Base-by-base conservation (phyloP, 2,888 invertebrate species). In the Drosophila paranaensis region DNA sequence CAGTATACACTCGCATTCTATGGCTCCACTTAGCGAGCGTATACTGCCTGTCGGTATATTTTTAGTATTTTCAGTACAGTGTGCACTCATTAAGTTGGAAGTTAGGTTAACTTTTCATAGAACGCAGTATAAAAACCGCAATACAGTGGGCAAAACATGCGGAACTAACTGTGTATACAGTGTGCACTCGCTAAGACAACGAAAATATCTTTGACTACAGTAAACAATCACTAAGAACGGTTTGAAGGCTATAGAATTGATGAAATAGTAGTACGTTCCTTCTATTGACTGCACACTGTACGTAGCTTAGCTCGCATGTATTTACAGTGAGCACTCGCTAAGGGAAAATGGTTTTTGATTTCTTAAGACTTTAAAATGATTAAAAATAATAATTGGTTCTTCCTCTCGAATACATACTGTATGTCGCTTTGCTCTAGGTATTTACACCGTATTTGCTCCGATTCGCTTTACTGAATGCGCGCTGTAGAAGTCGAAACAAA, bases 401-500 rank as follows among this genome's bases (percentile, higher is more conserved):
- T 13, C 13, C 1, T 39, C n/a, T 6, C 27, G 27, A 51, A 51
- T 37, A 20, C 11, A 51, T 8, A 51, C 35, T 51, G 51, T 35
- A 20, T 8, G 39, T 3, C 2, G 25, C 54, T 16, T 11, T 13
- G 10, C 16, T 11, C 11, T 13, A 6, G 8, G 4, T n/a, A 9
- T 30, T 39, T 27, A 4, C 3, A 3, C 6, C n/a, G 13, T 9
- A 1, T 27, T 27, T 14, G 27, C 10, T n/a, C 6, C 27, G 9
- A 48, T 16, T 66, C 40, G 40, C 16, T 4, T 8, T 55, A 55
- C 27, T 16, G 50, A 67, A 13, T 13, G 37, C 14, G n/a, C 56
- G 56, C 56, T 67, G 56, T 67, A 42, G 5, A 27, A 10, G 20
- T 20, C 20, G 20, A 20, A 20, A 63, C 6, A 30, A 10, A 46